Conservation (phyloP, 1,140 invertebrate species). For the Penaeus chinensis region DNA sequence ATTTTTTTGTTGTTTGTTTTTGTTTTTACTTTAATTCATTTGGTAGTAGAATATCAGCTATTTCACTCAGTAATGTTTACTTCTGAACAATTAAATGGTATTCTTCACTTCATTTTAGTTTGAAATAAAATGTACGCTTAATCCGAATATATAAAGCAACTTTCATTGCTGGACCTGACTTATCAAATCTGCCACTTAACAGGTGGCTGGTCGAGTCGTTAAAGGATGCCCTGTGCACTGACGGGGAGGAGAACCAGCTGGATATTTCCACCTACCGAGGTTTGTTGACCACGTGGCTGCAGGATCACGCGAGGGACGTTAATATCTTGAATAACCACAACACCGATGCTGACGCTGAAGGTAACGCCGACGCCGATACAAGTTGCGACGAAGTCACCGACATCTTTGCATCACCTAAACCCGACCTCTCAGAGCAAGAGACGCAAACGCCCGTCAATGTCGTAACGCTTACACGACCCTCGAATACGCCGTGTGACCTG, state of each 20-base stretch:
- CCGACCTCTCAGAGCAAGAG: too few species aligned
- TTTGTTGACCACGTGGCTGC: conserved; percentile 24
- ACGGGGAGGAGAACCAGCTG: conserved; percentile 24
- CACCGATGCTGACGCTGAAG: too few species aligned
- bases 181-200: not conserved
- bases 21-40: not conserved
- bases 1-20: not conserved
- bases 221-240: conserved; percentile 10
- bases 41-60: not conserved
- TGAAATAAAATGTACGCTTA: too few species aligned
- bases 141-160: too few species aligned
- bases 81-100: too few species aligned
- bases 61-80: not conserved
- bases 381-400: too few species aligned
- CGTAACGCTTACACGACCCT: too few species aligned
- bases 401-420: too few species aligned
- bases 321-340: not conserved
- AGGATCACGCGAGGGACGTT: not conserved
- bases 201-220: conserved; percentile 24
- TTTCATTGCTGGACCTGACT: too few species aligned
- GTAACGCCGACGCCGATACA: not conserved
- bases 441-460: too few species aligned
- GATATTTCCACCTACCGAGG: conserved; percentile 14
- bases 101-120: too few species aligned
- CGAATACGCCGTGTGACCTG: too few species aligned